Evolutionary conservation across 1,140 invertebrate species (phyloP), one percentile per base, ranked within the genome.

Genomic region (Helicoverpa zea): DNA sequence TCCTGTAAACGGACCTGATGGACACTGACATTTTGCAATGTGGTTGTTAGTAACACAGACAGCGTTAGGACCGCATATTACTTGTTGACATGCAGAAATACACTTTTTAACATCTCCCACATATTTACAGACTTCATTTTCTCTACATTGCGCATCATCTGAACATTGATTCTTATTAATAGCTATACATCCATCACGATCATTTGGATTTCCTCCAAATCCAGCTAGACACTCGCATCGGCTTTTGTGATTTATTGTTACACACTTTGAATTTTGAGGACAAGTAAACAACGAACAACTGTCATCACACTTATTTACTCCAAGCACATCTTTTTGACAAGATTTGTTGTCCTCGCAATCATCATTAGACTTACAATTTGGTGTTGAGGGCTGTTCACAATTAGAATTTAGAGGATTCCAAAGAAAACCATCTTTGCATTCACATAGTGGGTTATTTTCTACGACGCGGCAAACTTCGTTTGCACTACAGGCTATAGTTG

Each of bases 41-140:
- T 98, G 98, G 91, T 98, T 98, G 83, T 98, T 98, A 2, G 98
- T 97, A 14, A 98, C 96, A 87, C 98, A 98, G 13, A 98, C 94
- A 18, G 98, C 98, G 83, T 97, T 97, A 0, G 98, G 97, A 7
- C 98, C 98, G 91, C 98, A 99, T 54, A 95, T 95, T 2, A 97
- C 88, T 16, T 96, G 95, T 72, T 97, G 96, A 90, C 98, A 99
- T 70, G 98, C 98, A 1, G 97, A 95, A 73, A 96, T 93, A 90
- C 98, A 98, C 83, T 95, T 96, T 13, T 95, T 94, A 49, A 90
- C 83, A 75, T 92, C 91, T 5, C 94, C 94, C 63, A 94, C 84
- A 84, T 84, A 92, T 88, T 95, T 95, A 90, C 98, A 98, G 2
- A 96, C 96, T 86, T 98, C 97, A 77, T 96, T 96, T 95, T 98